Percentiles rank a stretch among this genome's conserved stretches.
These are phyloP conservation scores for Chrysolina americana DNA, from an alignment of 2,888 invertebrate genomes.

Conservation along the genomic window DNA sequence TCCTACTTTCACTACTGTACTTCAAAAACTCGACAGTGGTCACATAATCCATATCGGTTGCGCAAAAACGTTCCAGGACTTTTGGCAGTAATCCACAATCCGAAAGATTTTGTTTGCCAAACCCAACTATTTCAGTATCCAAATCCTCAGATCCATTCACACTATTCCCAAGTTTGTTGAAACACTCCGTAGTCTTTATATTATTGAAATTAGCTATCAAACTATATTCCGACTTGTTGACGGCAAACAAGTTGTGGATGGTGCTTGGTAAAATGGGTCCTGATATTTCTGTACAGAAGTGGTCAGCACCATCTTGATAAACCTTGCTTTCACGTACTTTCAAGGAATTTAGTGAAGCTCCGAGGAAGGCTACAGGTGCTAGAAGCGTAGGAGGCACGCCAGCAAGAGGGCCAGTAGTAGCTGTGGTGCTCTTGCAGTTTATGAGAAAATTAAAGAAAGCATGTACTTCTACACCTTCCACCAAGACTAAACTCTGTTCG, in stretches of 20 bases:
- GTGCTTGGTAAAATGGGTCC: constrained; percentile 90
- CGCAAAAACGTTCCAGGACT: constrained; percentile 79
- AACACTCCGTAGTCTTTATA: constrained; percentile 78
- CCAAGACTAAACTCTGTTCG: constrained; percentile 85
- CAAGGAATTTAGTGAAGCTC: constrained; percentile 85
- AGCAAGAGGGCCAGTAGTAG: constrained; percentile 86
- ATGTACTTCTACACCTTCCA: constrained; percentile 89
- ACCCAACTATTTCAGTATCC: constrained; percentile 73
- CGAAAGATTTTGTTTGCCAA: constrained; percentile 88
- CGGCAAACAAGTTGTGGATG: constrained; percentile 80
- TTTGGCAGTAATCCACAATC: constrained; percentile 84
- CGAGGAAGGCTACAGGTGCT: constrained; percentile 91
- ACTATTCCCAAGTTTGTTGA: constrained; percentile 73
- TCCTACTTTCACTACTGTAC: constrained; percentile 75
- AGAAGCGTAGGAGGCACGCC: constrained; percentile 96
- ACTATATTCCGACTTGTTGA: constrained; percentile 78
- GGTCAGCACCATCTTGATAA: constrained; percentile 79
- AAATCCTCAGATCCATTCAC: constrained; percentile 50
- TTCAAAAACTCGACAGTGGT: constrained; percentile 77
- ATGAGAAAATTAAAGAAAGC: constrained; percentile 93
- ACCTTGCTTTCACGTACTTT: constrained; percentile 82
- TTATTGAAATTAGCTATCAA: constrained; percentile 84
- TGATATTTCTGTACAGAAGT: constrained; percentile 85
- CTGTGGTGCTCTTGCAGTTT: constrained; percentile 87
- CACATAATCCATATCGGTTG: constrained; percentile 72